Evolutionary conservation across 2,113 vertebrate genomes (phyloP), one percentile per base, ranked within the genome.

Genomic region (Perccottus glenii): DNA sequence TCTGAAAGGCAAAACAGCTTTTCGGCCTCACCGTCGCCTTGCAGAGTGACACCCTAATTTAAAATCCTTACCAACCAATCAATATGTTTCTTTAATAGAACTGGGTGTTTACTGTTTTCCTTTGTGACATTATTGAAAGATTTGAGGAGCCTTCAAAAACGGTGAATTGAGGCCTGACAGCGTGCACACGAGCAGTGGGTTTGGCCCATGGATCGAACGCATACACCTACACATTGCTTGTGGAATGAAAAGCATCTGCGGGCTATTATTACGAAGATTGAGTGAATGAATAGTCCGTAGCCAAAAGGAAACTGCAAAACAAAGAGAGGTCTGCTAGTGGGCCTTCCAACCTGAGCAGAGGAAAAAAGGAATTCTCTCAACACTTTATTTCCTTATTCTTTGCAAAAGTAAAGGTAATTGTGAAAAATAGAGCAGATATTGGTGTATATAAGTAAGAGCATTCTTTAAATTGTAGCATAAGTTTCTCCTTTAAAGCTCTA

Each of bases 181-280:
- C 40, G 50, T 45, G 48, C 46, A 3, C 56, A 38, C 14, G 53
- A 60, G 59, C 61, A 27, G 38, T 58, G 71, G 70, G 59, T 55
- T 40, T 11, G 42, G 36, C 71, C 61, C 80, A 56, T 1, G 52
- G 64, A 69, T 66, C 61, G 64, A 75, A 81, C 5, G 16, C 68
- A 68, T 56, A 79, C 81, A 73, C 85, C 83, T 75, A 85, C 85
- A 76, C 73, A n/a, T n/a, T 42, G 60, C 73, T 66, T 63, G 63
- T 55, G 62, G 73, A 79, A 81, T 78, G 64, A 85, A 81, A 35
- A 75, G 72, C 51, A 70, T 85, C 77, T 70, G 51, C 60, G 56
- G 64, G 80, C 77, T 72, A 60, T 75, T 75, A 62, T 77, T 60
- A 69, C 56, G 67, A 60, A 70, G 64, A 49, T 51, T 35, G 15